phyloP scores from a whole-genome alignment of 2,888 invertebrate species.

The Gandaritis pyraliata region DNA sequence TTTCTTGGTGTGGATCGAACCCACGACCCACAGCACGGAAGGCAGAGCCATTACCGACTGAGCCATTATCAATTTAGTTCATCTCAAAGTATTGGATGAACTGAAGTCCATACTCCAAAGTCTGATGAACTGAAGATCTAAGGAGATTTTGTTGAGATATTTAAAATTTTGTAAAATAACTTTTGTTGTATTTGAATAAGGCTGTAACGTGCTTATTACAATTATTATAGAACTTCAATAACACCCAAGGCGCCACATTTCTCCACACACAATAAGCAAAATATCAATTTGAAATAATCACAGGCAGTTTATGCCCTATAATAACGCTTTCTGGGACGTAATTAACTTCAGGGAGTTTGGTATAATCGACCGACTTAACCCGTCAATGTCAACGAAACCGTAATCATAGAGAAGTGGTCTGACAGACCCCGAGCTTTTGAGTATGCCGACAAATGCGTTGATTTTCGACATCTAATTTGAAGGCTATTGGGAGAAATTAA shows the following conservation, averaged over 20 bases:
- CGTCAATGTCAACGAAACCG: slow-evolving; percentile 48
- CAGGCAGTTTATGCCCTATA: slow-evolving; percentile 38
- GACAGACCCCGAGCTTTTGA: slow-evolving; percentile 38
- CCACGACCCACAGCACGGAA: too few species aligned
- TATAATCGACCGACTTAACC: slow-evolving; percentile 52
- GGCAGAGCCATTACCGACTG: too few species aligned
- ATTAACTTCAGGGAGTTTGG: slow-evolving; percentile 55
- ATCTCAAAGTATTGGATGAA: too few species aligned
- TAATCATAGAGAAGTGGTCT: slow-evolving; percentile 48
- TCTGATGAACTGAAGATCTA: too few species aligned
- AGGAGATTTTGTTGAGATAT: too few species aligned
- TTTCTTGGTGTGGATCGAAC: too few species aligned
- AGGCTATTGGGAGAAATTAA: not conserved
- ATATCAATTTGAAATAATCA: slow-evolving; percentile 51
- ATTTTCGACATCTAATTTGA: slow-evolving; percentile 5
- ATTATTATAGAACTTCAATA: slow-evolving; percentile 3
- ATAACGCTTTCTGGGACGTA: slow-evolving; percentile 46
- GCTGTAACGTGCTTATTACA: not conserved
- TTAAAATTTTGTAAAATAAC: too few species aligned
- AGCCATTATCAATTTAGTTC: too few species aligned
- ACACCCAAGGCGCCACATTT: slow-evolving; percentile 20
- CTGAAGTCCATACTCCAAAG: too few species aligned
- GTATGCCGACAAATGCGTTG: slow-evolving; percentile 22
- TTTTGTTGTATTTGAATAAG: not conserved
- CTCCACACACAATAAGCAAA: slow-evolving; percentile 34